phyloP scores from a whole-genome alignment of 2,797 vertebrate genomes.

The Prionace glauca region DNA sequence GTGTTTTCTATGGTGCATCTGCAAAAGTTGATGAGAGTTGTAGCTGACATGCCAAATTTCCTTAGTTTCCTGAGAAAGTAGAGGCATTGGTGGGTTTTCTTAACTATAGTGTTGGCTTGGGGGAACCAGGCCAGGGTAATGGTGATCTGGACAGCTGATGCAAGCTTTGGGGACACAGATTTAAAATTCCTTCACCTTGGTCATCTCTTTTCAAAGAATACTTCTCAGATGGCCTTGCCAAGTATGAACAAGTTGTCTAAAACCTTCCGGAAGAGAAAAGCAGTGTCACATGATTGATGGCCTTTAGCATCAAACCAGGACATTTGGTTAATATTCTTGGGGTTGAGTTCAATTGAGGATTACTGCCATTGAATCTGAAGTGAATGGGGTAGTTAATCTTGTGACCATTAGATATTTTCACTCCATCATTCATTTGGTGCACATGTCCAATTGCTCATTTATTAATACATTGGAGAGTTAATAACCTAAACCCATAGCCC shows the following conservation, averaged over 20 bases:
- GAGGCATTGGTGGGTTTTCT: too few species aligned
- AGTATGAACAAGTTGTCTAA: neutral
- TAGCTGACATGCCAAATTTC: too few species aligned
- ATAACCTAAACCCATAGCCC: neutral
- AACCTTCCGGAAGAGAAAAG: neutral
- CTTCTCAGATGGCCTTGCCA: neutral
- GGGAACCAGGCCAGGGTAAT: too few species aligned
- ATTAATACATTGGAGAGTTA: neutral
- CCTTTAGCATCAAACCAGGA: neutral
- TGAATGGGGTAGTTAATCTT: neutral
- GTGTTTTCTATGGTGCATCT: too few species aligned
- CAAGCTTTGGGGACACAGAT: neutral
- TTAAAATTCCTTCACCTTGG: neutral
- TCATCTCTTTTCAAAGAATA: neutral
- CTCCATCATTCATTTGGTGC: neutral
- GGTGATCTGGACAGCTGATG: neutral
- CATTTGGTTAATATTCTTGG: neutral
- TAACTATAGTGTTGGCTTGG: too few species aligned
- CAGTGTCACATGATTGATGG: neutral
- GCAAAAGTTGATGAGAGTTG: too few species aligned
- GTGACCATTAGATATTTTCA: neutral
- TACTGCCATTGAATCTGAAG: neutral
- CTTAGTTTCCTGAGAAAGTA: too few species aligned
- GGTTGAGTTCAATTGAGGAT: neutral
- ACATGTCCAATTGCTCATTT: neutral